Evolutionary conservation across 1,140 invertebrate species (phyloP).

Genomic region (Brachionus paranguensis): DNA sequence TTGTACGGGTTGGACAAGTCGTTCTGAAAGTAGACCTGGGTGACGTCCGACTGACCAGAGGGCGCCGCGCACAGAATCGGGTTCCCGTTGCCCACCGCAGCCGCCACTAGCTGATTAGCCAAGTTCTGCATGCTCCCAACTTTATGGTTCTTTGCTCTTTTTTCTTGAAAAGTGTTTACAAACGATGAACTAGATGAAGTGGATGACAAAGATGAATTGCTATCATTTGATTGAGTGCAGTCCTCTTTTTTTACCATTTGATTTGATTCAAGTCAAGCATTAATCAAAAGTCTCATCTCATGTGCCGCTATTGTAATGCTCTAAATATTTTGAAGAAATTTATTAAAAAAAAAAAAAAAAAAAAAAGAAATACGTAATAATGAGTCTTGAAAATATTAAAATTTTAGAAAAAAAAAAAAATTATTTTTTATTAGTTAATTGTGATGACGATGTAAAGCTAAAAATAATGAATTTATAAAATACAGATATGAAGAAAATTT

Average conservation of each 20-base stretch:
- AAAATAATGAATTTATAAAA: slow-evolving; percentile 24
- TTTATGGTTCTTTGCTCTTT: background rate
- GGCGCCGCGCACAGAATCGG: background rate
- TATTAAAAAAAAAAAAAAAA: background rate
- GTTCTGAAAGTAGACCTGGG: slow-evolving; percentile 37
- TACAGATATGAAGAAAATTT: slow-evolving; percentile 11
- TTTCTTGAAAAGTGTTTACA: background rate
- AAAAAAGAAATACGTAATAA: background rate
- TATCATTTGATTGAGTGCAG: slow-evolving; percentile 25
- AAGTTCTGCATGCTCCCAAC: background rate
- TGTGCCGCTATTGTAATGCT: background rate
- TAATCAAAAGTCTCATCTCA: background rate
- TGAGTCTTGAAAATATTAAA: background rate
- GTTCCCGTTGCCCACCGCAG: background rate
- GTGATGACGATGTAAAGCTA: slow-evolving; percentile 26
- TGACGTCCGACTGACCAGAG: background rate
- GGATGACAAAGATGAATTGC: slow-evolving; percentile 26
- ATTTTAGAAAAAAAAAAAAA: background rate
- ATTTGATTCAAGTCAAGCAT: background rate
- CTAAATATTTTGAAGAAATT: background rate
- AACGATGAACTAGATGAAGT: background rate
- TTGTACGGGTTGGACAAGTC: slow-evolving; percentile 12
- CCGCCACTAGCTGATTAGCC: slow-evolving; percentile 15
- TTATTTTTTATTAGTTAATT: slow-evolving; percentile 9
- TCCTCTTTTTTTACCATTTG: slow-evolving; percentile 34